Evolutionary conservation across 2,888 invertebrate species (phyloP), one percentile per base, ranked within the genome.

Genomic region (Agrilus biguttatus): DNA sequence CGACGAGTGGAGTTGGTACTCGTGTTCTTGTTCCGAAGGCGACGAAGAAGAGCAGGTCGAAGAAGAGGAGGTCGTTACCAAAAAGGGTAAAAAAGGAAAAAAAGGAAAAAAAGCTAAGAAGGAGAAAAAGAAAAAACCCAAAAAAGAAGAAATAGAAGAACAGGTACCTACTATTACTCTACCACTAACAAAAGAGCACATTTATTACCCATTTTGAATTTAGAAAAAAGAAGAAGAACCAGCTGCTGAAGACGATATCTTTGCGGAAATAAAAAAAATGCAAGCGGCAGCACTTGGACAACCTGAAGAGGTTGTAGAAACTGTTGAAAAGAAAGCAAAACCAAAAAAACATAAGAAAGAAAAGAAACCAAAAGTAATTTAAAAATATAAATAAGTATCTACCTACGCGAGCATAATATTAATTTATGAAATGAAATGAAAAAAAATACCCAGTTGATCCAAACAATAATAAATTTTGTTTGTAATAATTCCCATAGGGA

Each of bases 191-290:
- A 21, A 21, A 21, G 21, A 5, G 5, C 21, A 3, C 4, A 17
- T 4, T 17, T 4, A 17, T 17, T 17, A 17, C 17, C 17, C 5
- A 7, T 35, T 10, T 14, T n/a, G 4, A n/a, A 36, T 19, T 17
- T 19, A 37, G 21, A 37, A 37, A 37, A 37, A 32, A 33, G 13
- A 33, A 28, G 34, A 42, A 35, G 23, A 17, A n/a, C 23, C 10
- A 13, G 14, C 43, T 2, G 34, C 39, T 39, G 47, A 46, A 13
- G 41, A 35, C 7, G 47, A 47, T 14, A 42, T 49, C 5, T 46
- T 47, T 45, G 46, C 42, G 4, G 43, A 45, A 36, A 46, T 49
- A 33, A 41, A 38, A 14, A 37, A 37, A 14, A 47, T 49, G 47
- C 47, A 49, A 39, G 44, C 34, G n/a, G 6, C 19, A 8, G 47